Evolutionary conservation across 2,888 invertebrate genomes (phyloP), one percentile per base, ranked within the genome.

Genomic region (Diarsia brunnea): DNA sequence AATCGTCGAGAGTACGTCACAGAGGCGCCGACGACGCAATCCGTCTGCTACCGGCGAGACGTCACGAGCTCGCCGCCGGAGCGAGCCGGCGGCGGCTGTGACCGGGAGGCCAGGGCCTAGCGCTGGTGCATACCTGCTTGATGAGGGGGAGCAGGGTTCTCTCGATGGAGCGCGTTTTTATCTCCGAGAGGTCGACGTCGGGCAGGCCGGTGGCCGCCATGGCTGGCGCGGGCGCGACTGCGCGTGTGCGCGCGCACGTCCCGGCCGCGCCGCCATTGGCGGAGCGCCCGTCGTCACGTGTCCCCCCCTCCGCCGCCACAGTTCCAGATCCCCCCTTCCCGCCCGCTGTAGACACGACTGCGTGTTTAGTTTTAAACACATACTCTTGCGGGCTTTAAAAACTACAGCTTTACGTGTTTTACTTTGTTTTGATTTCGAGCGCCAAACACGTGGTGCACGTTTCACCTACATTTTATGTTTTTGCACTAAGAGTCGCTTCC

Each of bases 151-250:
- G 98, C 91, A 99, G 97, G 90, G 99, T 99, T 97, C 98, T 98
- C 97, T 99, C 99, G 96, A 99, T 98, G 96, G 99, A 99, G 97
- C 98, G 98, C 92, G 99, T 99, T 97, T 98, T 98, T 94, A 99
- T 99, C 97, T 98, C 98, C 95, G 98, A 94, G 92, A 97, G 93
- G 93, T 97, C 96, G 92, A 97, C 93, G 91, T 97, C 95, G 91
- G 97, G 95, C 94, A 96, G 95, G 96, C 97, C 97, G 95, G 96
- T 95, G 97, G 97, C 96, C 97, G 97, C 97, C 97, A 97, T 97
- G 97, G 96, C 94, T 95, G 95, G 96, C 95, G 94, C 94, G 93
- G 92, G 90, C 92, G 95, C 94, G 95, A 95, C 95, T 95, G 95
- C 95, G 94, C 93, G 93, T 85, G 87, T 92, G 94, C 94, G 95